phyloP scores from a whole-genome alignment of 2,888 invertebrate genomes.

The Epirrita christyi region DNA sequence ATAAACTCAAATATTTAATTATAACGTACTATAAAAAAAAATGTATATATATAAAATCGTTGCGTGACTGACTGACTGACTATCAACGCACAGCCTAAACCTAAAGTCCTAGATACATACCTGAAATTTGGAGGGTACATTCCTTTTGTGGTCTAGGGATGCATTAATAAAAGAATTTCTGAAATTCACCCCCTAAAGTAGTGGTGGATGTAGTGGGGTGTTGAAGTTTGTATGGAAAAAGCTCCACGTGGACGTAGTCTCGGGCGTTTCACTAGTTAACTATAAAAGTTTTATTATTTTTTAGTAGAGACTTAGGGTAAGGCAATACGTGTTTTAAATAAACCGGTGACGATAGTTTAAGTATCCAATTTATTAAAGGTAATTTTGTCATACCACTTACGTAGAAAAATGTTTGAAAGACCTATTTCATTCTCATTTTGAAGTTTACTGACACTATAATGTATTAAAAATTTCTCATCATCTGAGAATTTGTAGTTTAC shows the following conservation, averaged over 20 bases:
- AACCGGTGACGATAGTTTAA: constrained; percentile 24
- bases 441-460: constrained; percentile 1
- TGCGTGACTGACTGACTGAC: too few relatives aligned
- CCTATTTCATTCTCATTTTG: neutral
- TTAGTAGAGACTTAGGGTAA: constrained; percentile 1
- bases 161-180: too few relatives aligned
- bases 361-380: constrained; percentile 24
- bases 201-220: too few relatives aligned
- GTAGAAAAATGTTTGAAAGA: constrained; percentile 4
- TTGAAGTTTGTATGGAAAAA: too few relatives aligned
- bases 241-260: too few relatives aligned
- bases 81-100: too few relatives aligned
- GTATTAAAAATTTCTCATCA: neutral
- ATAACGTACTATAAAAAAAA: constrained; percentile 16
- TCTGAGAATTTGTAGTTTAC: neutral
- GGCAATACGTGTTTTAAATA: constrained; percentile 20
- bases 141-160: too few relatives aligned
- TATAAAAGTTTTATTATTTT: constrained; percentile 22
- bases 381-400: constrained; percentile 17
- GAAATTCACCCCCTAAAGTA: too few relatives aligned
- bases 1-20: constrained; percentile 17
- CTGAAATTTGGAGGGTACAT: too few relatives aligned
- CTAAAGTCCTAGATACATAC: too few relatives aligned
- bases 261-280: too few relatives aligned
- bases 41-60: too few relatives aligned